Evolutionary conservation across 2,113 vertebrate species (phyloP), one percentile per base, ranked within the genome.

Genomic region (Oreochromis spilurus): DNA sequence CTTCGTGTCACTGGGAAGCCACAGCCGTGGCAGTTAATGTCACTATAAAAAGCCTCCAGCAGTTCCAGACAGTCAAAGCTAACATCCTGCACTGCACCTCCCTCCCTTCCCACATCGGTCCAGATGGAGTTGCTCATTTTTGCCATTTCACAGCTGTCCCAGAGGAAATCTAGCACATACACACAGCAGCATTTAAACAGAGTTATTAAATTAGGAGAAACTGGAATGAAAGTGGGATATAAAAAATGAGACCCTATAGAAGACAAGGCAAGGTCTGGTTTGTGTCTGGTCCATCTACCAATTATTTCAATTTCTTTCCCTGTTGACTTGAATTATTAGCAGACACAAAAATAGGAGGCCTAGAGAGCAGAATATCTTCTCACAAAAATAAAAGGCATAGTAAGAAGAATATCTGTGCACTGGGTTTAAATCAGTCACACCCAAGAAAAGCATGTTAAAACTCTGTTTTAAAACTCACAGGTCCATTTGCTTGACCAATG

Each of bases 41-140:
- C 88, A 84, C 90, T 89, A 90, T 90, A 89, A 94, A 93, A 93
- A 90, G 82, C 80, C 53, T 87, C 86, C 86, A 87, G 89, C 9
- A 79, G 89, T 89, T 89, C 88, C 67, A 89, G 29, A 43, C 34
- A 40, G 87, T 85, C 89, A 92, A 87, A 85, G 89, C 87, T 86
- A 90, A 92, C 85, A 91, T 90, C 90, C 91, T 89, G 90, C 58
- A 45, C 36, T 70, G 78, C 81, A 54, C 84, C 84, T 83, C 79
- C 82, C 84, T 81, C 81, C 80, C 43, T 50, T 82, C 78, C 54
- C 19, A 14, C 24, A 12, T 55, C 78, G 48, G 79, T 85, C 90
- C 86, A 84, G 83, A 90, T 67, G 79, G 81, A 88, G 85, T 81
- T 60, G 75, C 21, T 79, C 54, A 6, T 53, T 79, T 84, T 36